These are phyloP conservation scores for Molossus alvarezi DNA, from an alignment of 2,797 vertebrate genomes.

Conservation along the genomic window DNA sequence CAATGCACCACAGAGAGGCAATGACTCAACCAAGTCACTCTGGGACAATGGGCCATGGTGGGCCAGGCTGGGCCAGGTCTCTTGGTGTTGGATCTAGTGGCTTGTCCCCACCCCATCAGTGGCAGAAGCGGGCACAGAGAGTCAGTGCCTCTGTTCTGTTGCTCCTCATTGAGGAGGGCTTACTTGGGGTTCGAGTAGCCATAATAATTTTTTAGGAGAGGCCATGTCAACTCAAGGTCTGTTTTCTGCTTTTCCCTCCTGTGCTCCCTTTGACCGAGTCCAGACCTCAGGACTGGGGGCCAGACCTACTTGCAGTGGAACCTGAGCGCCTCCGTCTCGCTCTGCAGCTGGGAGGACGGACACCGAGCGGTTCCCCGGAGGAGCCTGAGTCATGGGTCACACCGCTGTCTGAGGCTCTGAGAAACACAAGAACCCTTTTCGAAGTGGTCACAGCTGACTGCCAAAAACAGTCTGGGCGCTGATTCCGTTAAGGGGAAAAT, in stretches of 20 bases:
- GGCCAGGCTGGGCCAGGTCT: background rate
- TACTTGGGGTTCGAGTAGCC: background rate
- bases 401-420: conserved; percentile 36
- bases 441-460: background rate
- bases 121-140: background rate
- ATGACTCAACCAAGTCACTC: background rate
- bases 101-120: fast-evolving
- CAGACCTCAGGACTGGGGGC: background rate
- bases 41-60: fast-evolving
- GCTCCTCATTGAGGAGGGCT: fast-evolving
- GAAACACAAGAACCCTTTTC: conserved; percentile 45
- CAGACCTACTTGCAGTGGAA: background rate
- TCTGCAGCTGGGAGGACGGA: background rate
- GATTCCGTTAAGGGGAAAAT: background rate
- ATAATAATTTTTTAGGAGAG: no score
- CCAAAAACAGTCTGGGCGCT: background rate
- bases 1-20: no score
- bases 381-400: background rate
- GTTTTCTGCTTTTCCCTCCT: background rate
- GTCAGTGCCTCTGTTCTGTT: fast-evolving
- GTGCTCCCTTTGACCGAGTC: fast-evolving
- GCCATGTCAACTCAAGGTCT: fast-evolving
- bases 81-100: no score
- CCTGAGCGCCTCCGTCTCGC: no score
- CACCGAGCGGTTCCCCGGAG: background rate